Base-by-base conservation (phyloP, 2,888 invertebrate genomes). In the Chaetoderma sp. region DNA sequence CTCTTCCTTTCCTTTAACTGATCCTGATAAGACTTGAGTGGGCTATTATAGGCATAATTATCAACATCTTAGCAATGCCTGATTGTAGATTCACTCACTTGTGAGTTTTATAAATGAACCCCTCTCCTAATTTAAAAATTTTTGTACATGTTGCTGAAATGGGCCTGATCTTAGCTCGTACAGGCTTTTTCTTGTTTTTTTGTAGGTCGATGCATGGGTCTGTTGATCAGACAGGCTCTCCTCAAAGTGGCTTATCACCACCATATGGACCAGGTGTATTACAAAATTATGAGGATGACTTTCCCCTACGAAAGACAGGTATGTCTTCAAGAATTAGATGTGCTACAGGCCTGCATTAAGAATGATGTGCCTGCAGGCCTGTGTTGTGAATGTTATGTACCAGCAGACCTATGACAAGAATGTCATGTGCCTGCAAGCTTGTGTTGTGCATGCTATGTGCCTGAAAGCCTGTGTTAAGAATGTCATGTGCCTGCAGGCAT, bases 231-330 rank as follows among this genome's bases (percentile, higher is more conserved):
- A 81, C 72, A 76, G 84, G 78, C 52, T 84, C 77, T 27, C 83
- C 78, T 33, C 79, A 78, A 30, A 74, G 80, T 49, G 83, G 81
- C 39, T 79, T 84, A 63, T 85, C 85, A 45, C 87, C 87, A 39
- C 88, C 88, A 2, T 88, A 87, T 74, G 81, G 87, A 47, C 83
- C 88, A 65, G 86, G 86, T 57, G 82, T 89, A 28, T 83, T 89
- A 33, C 87, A 87, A 55, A 88, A 88, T 76, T 89, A 91, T 75
- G 91, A 91, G 71, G 91, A 92, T 68, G 96, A 96, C 89, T 96
- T 95, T 60, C 96, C 96, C 57, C 90, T 97, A 49, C 88, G 96
- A 79, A 97, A 97, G 90, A 96, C 96, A 89, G 96, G 96, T 97
- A 88, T 87, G 78, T 47, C 45, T 33, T n/a, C n/a, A n/a, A n/a